phyloP scores from a whole-genome alignment of 1,140 invertebrate genomes.

The Drosophila neocordata region DNA sequence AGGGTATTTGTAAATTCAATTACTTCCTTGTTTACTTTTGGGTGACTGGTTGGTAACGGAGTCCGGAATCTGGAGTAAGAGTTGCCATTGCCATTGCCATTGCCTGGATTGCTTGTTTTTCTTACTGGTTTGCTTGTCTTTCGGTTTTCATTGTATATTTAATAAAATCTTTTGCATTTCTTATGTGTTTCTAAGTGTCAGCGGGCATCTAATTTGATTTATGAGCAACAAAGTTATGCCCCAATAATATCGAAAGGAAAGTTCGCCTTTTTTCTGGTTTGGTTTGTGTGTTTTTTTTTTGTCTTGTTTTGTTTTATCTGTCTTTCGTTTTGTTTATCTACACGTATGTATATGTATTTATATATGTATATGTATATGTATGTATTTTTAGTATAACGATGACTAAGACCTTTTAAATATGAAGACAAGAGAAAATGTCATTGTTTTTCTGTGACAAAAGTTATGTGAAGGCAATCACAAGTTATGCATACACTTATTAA shows the following conservation, averaged over 20 bases:
- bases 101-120: conserved; percentile 12
- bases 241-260: conserved; percentile 76
- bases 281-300: conserved; percentile 7
- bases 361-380: background rate
- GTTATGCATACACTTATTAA: conserved; percentile 50
- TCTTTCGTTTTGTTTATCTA: conserved; percentile 25
- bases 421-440: conserved; percentile 70
- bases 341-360: background rate
- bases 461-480: conserved; percentile 62
- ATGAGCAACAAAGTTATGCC: conserved; percentile 76
- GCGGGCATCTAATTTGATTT: conserved; percentile 77
- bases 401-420: conserved; percentile 76
- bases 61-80: too few relatives aligned
- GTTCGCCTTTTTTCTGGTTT: conserved; percentile 39
- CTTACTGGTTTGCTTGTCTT: conserved; percentile 23
- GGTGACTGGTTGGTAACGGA: background rate
- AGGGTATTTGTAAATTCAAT: conserved; percentile 51
- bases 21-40: conserved; percentile 17
- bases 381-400: conserved; percentile 51
- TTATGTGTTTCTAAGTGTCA: conserved; percentile 79
- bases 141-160: conserved; percentile 66
- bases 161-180: conserved; percentile 79
- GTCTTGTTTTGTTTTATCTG: conserved; percentile 12
- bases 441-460: conserved; percentile 65
- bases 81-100: conserved; percentile 9